Evolutionary conservation across 1,140 invertebrate genomes (phyloP), one percentile per base, ranked within the genome.

Genomic region (Platyscapa corneri): DNA sequence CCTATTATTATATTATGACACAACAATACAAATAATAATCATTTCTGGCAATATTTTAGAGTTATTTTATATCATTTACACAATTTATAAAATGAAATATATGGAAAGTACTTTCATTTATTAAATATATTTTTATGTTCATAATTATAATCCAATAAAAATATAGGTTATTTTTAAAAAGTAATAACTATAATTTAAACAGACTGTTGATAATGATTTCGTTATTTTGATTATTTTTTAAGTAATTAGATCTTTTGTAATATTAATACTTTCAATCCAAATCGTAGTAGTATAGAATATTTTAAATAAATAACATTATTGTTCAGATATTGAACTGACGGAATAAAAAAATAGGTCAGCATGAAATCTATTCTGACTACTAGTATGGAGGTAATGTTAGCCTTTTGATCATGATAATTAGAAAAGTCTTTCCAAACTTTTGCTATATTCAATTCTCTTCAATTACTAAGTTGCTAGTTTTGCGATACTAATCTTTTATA

Each of bases 381-480:
- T 37, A 70, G 18, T 70, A 70, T 37, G 34, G 37, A 70, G 32
- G 67, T 18, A 16, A 8, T 37, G 67, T 32, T 70, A 37, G 67
- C 30, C 67, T 70, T 70, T 70, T 70, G 67, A 70, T 70, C 67
- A 70, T 70, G 67, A 70, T 70, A 70, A 70, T 70, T 70, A 70
- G 12, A 70, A 67, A 67, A 70, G 67, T 70, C 67, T 70, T 70
- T 37, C 67, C 32, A 70, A 70, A 70, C 67, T 70, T 70, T 70
- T 70, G 67, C 67, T 37, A 5, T 70, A 37, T 37, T 70, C 67
- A 32, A 20, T 37, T 37, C 20, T 37, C 32, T 34, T 10, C 2
- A 16, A 67, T 34, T 67, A 67, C n/a, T 14, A 70, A 37, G 32
- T 39, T 70, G 0, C 34, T 20, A 23, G 30, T 70, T 37, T 20